Percentiles rank a stretch among this genome's conserved stretches.
Conservation (phyloP, 2,113 vertebrate species). For the Anser cygnoides region DNA sequence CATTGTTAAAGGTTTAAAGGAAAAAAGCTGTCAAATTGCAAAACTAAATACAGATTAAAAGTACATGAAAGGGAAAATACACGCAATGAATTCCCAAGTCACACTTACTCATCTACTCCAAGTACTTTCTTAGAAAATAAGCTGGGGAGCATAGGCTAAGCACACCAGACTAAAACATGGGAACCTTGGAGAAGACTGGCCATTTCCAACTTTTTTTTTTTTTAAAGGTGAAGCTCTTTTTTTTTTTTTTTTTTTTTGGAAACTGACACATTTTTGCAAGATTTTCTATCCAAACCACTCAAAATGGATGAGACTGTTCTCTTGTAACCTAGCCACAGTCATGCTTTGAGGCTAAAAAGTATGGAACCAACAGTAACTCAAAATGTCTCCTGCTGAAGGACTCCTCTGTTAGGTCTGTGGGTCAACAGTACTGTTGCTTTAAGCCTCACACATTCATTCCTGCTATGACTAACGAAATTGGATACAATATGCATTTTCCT, state of each 20-base stretch:
- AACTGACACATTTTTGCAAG: not conserved
- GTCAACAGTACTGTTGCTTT: not conserved
- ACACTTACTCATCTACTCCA: not conserved
- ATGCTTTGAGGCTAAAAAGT: not conserved
- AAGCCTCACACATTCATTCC: not conserved
- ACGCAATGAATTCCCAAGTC: not conserved
- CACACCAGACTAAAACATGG: not conserved
- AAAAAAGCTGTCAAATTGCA: not conserved
- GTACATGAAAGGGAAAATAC: not conserved
- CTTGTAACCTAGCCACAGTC: not conserved
- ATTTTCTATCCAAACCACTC: not conserved
- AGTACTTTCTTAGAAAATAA: not conserved
- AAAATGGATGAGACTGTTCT: not conserved
- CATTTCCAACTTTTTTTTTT: not conserved
- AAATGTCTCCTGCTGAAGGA: not conserved
- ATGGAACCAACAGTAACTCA: not conserved
- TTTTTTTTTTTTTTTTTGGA: not conserved
- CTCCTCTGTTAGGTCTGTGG: accelerated
- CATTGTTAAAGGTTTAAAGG: not conserved
- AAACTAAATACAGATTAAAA: not conserved
- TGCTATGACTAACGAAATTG: constrained; percentile 42
- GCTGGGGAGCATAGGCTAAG: not conserved
- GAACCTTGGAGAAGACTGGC: not conserved
- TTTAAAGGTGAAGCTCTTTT: not conserved
- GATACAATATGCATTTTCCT: constrained; percentile 50